Evolutionary conservation across 2,113 vertebrate genomes (phyloP), one percentile per base, ranked within the genome.

Genomic region (Chlorodrepanis virens): DNA sequence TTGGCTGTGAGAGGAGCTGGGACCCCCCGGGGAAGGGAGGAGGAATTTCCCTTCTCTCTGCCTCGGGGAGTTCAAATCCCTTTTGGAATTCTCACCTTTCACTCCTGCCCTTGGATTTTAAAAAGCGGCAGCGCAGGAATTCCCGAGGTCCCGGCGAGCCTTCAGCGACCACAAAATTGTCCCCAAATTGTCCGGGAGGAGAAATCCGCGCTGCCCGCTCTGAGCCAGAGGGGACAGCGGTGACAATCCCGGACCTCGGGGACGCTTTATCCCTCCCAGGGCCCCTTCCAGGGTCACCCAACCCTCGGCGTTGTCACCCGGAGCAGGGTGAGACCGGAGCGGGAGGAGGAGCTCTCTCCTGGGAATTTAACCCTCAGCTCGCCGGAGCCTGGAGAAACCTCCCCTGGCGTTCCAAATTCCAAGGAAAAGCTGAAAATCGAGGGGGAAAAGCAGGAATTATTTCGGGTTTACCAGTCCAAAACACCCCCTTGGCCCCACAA

Each of bases 221-320:
- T 28, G 71, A 29, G 11, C 23, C 56, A 6, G 14, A 13, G 37
- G 31, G 59, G 37, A 20, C 56, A 3, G n/a, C 13, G 9, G n/a
- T 2, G 69, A n/a, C 57, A 75, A 54, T 16, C 57, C 61, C 69
- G 35, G 24, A 25, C 6, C 40, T n/a, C 0, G 13, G 45, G 68
- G 81, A 49, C 1, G 0, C 25, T 10, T 84, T 22, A 21, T 13
- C 52, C 3, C 24, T 25, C 3, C 47, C 60, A 0, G 27, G 31
- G 12, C 8, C 10, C 60, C 24, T 35, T 7, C 19, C 60, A 2
- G 33, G 39, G 6, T 4, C 60, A 27, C 49, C 33, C 9, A 7
- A 56, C 9, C 40, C 50, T 31, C 2, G 39, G 14, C 45, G 4
- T 7, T 37, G 33, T 19, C 47, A 3, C 5, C 5, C 29, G 37